Evolutionary conservation across 2,113 vertebrate genomes (phyloP).

Genomic region (Carassius auratus): DNA sequence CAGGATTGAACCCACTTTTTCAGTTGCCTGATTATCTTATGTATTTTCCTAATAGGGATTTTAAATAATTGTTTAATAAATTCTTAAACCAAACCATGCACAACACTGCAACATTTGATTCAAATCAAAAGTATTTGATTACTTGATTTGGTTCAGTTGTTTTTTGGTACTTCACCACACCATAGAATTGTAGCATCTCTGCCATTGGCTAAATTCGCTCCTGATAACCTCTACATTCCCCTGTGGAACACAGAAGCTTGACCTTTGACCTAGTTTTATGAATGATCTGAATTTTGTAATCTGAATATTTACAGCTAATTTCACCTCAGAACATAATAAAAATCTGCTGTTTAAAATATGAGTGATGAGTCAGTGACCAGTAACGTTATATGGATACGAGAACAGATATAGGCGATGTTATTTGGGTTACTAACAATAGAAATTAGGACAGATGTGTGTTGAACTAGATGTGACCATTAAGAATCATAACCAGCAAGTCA

Average conservation of each 20-base stretch:
- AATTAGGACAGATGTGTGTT: conserved; percentile 29
- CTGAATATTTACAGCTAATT: not conserved
- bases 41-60: not conserved
- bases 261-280: not conserved
- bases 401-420: conserved; percentile 30
- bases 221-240: not conserved
- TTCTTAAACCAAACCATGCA: not conserved
- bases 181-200: not conserved
- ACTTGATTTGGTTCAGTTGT: not conserved
- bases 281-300: not conserved
- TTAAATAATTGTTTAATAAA: not conserved
- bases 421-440: conserved; percentile 46
- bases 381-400: not conserved
- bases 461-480: conserved; percentile 7
- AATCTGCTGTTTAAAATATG: not conserved
- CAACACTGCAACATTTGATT: not conserved
- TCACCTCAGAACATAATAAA: not conserved
- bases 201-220: not conserved
- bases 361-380: not conserved
- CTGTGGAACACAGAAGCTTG: not conserved
- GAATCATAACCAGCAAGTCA: not conserved
- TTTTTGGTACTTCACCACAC: not conserved
- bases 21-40: not conserved
- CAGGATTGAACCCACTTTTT: not conserved
- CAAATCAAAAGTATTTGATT: not conserved